Evolutionary conservation across 2,888 invertebrate species (phyloP).

Genomic region (Seladonia tumulorum): DNA sequence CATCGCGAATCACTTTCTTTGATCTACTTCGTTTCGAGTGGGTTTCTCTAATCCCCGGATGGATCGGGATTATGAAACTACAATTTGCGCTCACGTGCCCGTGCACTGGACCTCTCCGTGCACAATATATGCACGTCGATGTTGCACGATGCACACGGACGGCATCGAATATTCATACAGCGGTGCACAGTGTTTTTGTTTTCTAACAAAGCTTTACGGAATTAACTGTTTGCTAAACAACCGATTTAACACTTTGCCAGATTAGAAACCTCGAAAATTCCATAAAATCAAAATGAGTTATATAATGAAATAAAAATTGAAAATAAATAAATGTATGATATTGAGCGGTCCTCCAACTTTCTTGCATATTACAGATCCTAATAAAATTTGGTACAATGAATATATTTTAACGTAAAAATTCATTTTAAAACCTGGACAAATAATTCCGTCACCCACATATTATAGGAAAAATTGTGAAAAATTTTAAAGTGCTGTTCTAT

Average conservation of each 20-base stretch:
- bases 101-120: background rate
- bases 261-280: no score
- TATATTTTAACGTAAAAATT: no score
- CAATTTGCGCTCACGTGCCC: constrained; percentile 8
- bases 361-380: no score
- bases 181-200: background rate
- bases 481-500: background rate
- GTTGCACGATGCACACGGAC: background rate
- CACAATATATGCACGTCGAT: background rate
- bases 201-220: background rate
- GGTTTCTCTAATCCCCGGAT: constrained; percentile 7
- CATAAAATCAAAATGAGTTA: no score
- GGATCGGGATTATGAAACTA: constrained; percentile 16
- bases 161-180: background rate
- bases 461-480: background rate
- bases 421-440: no score
- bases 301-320: no score
- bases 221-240: background rate
- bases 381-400: no score
- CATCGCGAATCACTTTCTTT: constrained; percentile 36
- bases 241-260: background rate
- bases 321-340: no score
- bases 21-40: constrained; percentile 4
- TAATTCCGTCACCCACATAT: no score
- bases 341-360: no score